Evolutionary conservation across 2,113 vertebrate genomes (phyloP).

Genomic region (Labeo catla): DNA sequence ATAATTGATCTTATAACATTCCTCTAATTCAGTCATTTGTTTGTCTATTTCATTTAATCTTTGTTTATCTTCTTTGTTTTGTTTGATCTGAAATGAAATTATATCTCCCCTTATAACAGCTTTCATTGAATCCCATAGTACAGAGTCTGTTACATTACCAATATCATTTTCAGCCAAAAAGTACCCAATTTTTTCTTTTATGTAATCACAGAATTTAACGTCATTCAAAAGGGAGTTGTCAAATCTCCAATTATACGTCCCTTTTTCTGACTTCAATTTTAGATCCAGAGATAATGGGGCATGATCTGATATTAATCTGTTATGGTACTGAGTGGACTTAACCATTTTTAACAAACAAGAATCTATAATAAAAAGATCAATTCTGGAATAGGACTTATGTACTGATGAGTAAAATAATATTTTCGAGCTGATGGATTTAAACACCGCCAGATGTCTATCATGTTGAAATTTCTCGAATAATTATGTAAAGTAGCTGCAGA

Average conservation of each 20-base stretch:
- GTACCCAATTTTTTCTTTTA: neutral
- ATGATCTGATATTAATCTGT: slow-evolving; percentile 4
- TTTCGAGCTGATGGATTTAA: slow-evolving; percentile 6
- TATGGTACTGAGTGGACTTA: neutral
- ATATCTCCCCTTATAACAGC: neutral
- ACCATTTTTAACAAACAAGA: neutral
- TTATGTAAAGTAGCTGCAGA: neutral
- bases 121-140: neutral
- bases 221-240: neutral
- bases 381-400: neutral
- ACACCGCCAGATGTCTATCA: neutral
- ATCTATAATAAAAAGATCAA: neutral
- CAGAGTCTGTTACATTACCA: neutral
- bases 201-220: neutral
- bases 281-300: too few species aligned
- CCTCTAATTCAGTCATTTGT: neutral
- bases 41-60: neutral
- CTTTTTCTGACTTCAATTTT: neutral
- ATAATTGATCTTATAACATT: neutral
- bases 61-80: neutral
- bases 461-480: neutral
- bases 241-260: neutral
- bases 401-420: neutral
- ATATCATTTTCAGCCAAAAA: neutral
- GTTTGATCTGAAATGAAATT: neutral